A percentile compares a stretch with the other conserved stretches of the same genome.
These are phyloP conservation scores for Leptinotarsa juncta DNA, from an alignment of 2,888 invertebrate genomes.

Conservation along the genomic window DNA sequence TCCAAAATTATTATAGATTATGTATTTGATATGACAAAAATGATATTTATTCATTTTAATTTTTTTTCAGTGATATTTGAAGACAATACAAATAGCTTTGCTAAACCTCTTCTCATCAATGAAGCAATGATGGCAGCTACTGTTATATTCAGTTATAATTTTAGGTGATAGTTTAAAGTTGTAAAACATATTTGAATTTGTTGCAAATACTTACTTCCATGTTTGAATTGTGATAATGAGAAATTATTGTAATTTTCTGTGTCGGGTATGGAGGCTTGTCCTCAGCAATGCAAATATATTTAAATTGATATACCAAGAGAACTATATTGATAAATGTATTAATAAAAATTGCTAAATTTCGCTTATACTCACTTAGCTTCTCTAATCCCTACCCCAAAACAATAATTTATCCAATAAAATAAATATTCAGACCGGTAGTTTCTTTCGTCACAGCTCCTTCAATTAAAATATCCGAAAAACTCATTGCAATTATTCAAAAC, in stretches of 20 bases:
- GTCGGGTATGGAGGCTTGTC: constrained; percentile 11
- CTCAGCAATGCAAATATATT: constrained; percentile 19
- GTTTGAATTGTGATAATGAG: constrained; percentile 37
- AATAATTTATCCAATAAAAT: too few species aligned
- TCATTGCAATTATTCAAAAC: too few species aligned
- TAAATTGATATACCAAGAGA: constrained; percentile 32
- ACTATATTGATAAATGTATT: constrained; percentile 23
- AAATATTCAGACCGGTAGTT: too few species aligned
- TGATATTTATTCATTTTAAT: neutral
- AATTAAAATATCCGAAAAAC: too few species aligned
- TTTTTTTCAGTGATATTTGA: constrained; percentile 25
- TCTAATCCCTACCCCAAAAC: neutral
- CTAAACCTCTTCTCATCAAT: neutral
- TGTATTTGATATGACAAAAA: too few species aligned
- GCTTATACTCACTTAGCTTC: constrained; percentile 1
- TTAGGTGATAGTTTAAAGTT: constrained; percentile 15
- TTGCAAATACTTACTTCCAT: constrained; percentile 38
- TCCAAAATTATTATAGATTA: too few species aligned
- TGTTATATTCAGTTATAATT: constrained; percentile 2
- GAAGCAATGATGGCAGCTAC: constrained; percentile 12
- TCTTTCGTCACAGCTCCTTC: too few species aligned
- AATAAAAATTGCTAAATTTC: constrained; percentile 27
- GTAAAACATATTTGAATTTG: constrained; percentile 26
- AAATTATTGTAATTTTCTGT: constrained; percentile 34
- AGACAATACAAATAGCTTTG: neutral